Base-by-base conservation (phyloP, 2,797 vertebrate species). In the Gymnocypris eckloni region DNA sequence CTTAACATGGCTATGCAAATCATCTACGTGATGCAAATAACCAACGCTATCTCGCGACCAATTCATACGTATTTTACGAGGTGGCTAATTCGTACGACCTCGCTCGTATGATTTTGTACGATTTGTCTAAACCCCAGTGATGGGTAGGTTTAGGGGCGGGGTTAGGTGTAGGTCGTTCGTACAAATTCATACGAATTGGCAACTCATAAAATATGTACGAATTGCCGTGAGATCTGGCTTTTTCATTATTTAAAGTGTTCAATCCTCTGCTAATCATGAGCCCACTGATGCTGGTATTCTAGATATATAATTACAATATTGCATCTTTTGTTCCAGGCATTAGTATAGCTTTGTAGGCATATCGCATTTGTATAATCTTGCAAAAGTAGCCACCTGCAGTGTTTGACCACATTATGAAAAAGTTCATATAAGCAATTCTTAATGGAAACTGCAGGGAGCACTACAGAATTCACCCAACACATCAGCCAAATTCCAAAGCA, bases 381-480 rank as follows among this genome's bases (percentile, higher is more conserved):
- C 39, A 37, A 37, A 78, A 85, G 77, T 50, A 64, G 43, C 56
- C 84, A 72, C 84, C 78, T 86, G 70, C 70, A 12, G 79, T 50
- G 67, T 10, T 48, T 33, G 37, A 33, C 78, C 78, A 54, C 43
- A 75, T 66, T 67, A 67, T 33, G 70, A 86, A 72, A 72, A 64
- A 69, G 33, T 39, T 69, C 12, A 9, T 5, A 20, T 45, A 66
- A 67, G 16, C 67, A 64, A 54, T 72, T 64, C 52, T 64, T 69
- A 39, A 20, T 25, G 69, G 10, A 80, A 85, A 18, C 67, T 15
- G 18, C 45, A 50, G 13, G n/a, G 13, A 79, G 52, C 83, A 54
- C 52, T 48, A 43, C 48, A 71, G 75, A 79, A 71, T 28, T 18
- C 18, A 22, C 6, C 9, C 45, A 48, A 43, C 41, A 22, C 15